These are phyloP conservation scores for Rhinichthys klamathensis DNA, from an alignment of 2,113 vertebrate genomes.

Conservation along the genomic window DNA sequence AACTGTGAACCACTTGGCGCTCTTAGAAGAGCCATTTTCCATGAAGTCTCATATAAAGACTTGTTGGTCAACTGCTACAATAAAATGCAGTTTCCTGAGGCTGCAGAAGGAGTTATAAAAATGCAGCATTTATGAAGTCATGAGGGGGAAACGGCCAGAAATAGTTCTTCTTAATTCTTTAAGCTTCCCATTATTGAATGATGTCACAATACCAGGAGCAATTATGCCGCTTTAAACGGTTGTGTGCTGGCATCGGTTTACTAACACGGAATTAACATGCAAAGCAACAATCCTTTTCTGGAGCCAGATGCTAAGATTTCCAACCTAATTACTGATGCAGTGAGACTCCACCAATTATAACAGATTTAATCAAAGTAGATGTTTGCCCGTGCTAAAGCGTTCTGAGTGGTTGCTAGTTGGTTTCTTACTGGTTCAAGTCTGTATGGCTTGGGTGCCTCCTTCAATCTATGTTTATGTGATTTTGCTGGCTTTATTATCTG, in stretches of 20 bases:
- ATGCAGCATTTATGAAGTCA: conserved; percentile 24
- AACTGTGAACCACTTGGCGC: conserved; percentile 9
- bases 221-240: conserved; percentile 14
- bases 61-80: conserved; percentile 16
- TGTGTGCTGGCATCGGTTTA: neutral
- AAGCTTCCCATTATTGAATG: conserved; percentile 44
- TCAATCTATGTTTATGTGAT: neutral
- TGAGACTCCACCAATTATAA: conserved; percentile 34
- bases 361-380: neutral
- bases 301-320: conserved; percentile 64
- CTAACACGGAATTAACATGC: conserved; percentile 16
- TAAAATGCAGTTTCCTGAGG: conserved; percentile 18
- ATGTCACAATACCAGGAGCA: conserved; percentile 21
- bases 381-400: neutral
- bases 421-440: neutral
- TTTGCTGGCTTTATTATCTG: neutral
- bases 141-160: conserved; percentile 29
- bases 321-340: conserved; percentile 55
- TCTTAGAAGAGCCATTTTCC: conserved; percentile 29
- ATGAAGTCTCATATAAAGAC: conserved; percentile 14
- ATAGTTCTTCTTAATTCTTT: conserved; percentile 36
- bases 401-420: neutral
- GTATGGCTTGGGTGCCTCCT: neutral
- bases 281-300: conserved; percentile 25
- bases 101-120: conserved; percentile 32